Percentiles rank a stretch among this genome's conserved stretches.
These are phyloP conservation scores for Odocoileus virginianus DNA, from an alignment of 2,113 vertebrate species.

Conservation along the genomic window DNA sequence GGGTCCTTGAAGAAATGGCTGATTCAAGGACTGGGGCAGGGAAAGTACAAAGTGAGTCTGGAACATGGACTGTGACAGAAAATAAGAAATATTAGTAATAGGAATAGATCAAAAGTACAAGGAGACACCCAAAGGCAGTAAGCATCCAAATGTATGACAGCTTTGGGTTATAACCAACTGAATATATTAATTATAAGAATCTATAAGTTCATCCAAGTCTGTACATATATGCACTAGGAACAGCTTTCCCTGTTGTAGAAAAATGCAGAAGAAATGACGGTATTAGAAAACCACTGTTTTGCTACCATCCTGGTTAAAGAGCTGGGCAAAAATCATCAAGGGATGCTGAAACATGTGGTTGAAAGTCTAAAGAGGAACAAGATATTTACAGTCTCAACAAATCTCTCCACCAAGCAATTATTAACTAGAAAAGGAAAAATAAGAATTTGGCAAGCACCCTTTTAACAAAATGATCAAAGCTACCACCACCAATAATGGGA, in stretches of 20 bases:
- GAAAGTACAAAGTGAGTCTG: not conserved
- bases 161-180: not conserved
- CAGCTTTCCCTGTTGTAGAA: not conserved
- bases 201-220: not conserved
- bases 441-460: not conserved
- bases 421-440: not conserved
- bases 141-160: not conserved
- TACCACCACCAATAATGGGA: not conserved
- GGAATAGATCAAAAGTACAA: not conserved
- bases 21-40: not conserved
- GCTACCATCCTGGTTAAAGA: not conserved
- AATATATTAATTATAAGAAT: not conserved
- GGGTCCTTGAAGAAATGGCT: not conserved
- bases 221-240: not conserved
- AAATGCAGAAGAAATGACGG: not conserved
- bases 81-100: not conserved
- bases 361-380: not conserved
- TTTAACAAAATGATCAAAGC: not conserved
- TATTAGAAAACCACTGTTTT: not conserved
- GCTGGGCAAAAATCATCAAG: not conserved
- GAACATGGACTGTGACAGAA: not conserved
- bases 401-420: not conserved
- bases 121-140: not conserved
- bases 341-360: not conserved
- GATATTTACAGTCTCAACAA: not conserved